phyloP scores from a whole-genome alignment of 2,797 vertebrate species.

The Lagorchestes hirsutus region DNA sequence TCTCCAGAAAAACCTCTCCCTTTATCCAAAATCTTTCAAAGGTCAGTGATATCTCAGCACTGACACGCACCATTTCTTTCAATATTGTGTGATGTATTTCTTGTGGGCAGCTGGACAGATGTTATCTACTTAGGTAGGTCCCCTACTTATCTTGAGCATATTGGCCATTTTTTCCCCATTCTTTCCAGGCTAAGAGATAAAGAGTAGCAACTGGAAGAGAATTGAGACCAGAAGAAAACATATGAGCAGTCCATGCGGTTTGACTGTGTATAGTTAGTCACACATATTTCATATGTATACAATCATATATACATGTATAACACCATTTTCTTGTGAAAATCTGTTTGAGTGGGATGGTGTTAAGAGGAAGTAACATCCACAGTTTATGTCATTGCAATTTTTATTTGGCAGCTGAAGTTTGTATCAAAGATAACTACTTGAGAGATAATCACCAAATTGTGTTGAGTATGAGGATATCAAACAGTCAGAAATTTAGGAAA shows the following conservation, averaged over 20 bases:
- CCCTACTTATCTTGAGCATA: not conserved
- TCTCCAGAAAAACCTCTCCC: not conserved
- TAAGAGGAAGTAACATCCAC: not conserved
- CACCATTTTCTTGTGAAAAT: not conserved
- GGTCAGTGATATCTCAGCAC: not conserved
- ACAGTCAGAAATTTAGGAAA: not conserved
- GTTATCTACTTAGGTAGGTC: not conserved
- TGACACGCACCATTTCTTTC: not conserved
- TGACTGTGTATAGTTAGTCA: not conserved
- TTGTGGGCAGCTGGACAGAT: not conserved
- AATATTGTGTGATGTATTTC: not conserved
- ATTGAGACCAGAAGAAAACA: not conserved
- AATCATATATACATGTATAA: not conserved
- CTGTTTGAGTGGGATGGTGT: not conserved
- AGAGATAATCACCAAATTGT: not conserved
- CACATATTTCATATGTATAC: not conserved
- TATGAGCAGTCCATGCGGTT: not conserved
- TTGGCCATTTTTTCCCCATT: not conserved
- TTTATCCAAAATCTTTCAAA: not conserved
- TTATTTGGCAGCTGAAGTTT: not conserved
- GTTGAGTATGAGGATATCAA: not conserved
- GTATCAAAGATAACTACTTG: not conserved
- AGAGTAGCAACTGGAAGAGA: not conserved
- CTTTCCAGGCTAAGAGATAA: not conserved
- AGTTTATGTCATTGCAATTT: not conserved